Evolutionary conservation across 1,140 invertebrate genomes (phyloP).

Genomic region (Halyomorpha halys): DNA sequence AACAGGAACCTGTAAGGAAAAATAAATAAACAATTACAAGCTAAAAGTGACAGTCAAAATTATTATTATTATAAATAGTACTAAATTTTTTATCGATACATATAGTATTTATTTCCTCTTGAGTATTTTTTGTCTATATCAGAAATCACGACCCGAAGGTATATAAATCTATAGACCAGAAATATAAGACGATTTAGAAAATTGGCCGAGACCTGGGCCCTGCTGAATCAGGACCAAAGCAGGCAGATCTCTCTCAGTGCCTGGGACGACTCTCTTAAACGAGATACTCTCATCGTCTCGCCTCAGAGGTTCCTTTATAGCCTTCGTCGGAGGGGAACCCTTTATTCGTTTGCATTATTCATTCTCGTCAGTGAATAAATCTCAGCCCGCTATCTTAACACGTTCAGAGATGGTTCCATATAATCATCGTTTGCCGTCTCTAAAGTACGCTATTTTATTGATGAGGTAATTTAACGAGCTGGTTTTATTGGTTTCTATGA

Average conservation of each 20-base stretch:
- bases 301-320: not conserved
- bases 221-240: not conserved
- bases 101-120: no score
- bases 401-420: not conserved
- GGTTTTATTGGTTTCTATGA: no score
- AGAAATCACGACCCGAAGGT: not conserved
- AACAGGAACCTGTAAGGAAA: no score
- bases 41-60: no score
- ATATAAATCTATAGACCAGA: not conserved
- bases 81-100: no score
- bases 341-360: not conserved
- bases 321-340: not conserved
- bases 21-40: no score
- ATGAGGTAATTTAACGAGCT: no score
- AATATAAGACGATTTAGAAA: slow-evolving; percentile 1
- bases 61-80: no score
- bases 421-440: not conserved
- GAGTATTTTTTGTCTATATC: no score
- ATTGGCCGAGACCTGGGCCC: not conserved
- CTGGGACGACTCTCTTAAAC: not conserved
- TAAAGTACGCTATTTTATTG: no score
- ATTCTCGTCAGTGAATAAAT: not conserved
- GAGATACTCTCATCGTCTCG: not conserved
- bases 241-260: not conserved
- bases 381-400: not conserved